Percentiles rank a stretch among this genome's conserved stretches.
Evolutionary conservation across 2,888 invertebrate species (phyloP).

Genomic region (Eilema caniola): DNA sequence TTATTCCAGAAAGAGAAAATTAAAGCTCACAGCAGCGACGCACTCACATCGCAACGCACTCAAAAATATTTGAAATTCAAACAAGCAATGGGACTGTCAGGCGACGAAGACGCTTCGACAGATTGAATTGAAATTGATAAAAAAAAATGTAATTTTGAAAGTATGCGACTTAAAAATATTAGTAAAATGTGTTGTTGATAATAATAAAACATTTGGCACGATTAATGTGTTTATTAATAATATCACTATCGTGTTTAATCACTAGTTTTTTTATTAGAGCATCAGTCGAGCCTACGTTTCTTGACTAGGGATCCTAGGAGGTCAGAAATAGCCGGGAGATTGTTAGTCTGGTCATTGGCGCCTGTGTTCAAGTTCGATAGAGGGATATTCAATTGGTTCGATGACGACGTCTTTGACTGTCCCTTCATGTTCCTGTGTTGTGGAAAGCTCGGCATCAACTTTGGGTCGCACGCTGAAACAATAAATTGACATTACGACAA

Average conservation of each 20-base stretch:
- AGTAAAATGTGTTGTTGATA: conserved; percentile 39
- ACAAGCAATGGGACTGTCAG: conserved; percentile 80
- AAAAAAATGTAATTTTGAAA: conserved; percentile 61
- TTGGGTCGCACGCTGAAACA: conserved; percentile 95
- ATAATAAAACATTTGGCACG: conserved; percentile 50
- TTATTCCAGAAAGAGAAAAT: conserved; percentile 77
- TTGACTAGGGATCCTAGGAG: conserved; percentile 93
- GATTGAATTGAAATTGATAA: conserved; percentile 58
- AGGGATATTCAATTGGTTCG: conserved; percentile 79
- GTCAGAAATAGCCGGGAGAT: conserved; percentile 93
- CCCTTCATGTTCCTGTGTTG: conserved; percentile 96
- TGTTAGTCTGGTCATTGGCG: conserved; percentile 91
- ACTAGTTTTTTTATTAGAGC: background rate
- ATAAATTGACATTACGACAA: background rate
- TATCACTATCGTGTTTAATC: background rate
- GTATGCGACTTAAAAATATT: conserved; percentile 49
- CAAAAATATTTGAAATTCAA: conserved; percentile 79
- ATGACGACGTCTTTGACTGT: conserved; percentile 67
- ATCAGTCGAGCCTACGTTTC: conserved; percentile 91
- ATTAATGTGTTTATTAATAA: conserved; percentile 35
- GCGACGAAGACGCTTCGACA: conserved; percentile 78
- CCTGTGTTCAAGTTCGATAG: conserved; percentile 85
- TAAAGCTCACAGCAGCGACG: conserved; percentile 69
- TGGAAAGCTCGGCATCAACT: conserved; percentile 99
- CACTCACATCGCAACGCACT: conserved; percentile 53